Conservation (phyloP, 2,888 invertebrate species). For the Rambutsinella grinnellia region DNA sequence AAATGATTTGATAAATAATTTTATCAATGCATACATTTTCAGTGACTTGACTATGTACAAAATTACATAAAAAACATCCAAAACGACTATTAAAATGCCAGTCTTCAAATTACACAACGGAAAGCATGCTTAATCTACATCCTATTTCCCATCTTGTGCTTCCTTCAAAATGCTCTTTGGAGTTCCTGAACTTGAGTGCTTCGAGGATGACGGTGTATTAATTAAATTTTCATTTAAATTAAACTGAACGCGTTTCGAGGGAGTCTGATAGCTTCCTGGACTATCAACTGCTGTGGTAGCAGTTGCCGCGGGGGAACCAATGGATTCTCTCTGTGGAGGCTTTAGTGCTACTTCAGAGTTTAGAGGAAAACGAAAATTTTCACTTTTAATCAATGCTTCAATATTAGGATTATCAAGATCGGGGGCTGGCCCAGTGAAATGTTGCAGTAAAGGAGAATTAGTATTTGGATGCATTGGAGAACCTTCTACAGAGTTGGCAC, state of each 20-base stretch:
- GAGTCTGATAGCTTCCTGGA: constrained; percentile 45
- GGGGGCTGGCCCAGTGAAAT: constrained; percentile 39
- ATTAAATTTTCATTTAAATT: constrained; percentile 59
- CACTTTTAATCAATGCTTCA: constrained; percentile 52
- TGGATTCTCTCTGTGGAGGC: constrained; percentile 2
- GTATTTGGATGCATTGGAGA: neutral
- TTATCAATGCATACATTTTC: too few relatives aligned
- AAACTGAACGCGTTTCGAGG: constrained; percentile 62
- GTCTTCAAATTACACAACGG: too few relatives aligned
- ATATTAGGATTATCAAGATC: constrained; percentile 53
- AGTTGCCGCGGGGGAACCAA: neutral
- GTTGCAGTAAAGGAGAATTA: neutral
- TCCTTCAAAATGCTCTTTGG: constrained; percentile 62
- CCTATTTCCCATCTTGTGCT: constrained; percentile 13
- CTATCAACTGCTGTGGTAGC: constrained; percentile 1
- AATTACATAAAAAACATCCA: too few relatives aligned
- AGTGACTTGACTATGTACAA: too few relatives aligned
- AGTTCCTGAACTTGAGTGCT: constrained; percentile 37
- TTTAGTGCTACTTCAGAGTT: constrained; percentile 2
- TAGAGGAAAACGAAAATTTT: constrained; percentile 22
- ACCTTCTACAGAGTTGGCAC: constrained; percentile 10
- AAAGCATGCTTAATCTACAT: neutral
- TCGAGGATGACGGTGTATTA: constrained; percentile 41
- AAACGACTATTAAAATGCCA: too few relatives aligned
- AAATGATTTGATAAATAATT: too few relatives aligned